Conservation (phyloP, 2,888 invertebrate species). For the Torymus texanus region DNA sequence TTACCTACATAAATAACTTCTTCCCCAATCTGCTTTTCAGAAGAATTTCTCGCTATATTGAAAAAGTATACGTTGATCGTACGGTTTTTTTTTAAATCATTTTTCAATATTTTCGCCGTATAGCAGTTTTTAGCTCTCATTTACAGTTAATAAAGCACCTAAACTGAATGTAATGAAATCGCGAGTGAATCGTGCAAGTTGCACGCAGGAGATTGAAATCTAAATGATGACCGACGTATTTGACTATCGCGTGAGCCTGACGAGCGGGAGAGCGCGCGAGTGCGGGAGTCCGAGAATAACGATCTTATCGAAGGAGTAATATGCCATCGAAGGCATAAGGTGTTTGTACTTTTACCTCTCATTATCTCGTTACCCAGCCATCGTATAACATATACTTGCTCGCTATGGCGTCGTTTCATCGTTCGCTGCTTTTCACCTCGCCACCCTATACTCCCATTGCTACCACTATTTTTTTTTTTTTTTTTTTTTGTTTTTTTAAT, state of each 20-base stretch:
- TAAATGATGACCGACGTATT: slow-evolving; percentile 60
- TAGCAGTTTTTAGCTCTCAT: too few relatives aligned
- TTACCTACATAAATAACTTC: slow-evolving; percentile 3
- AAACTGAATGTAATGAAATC: neutral
- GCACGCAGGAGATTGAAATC: slow-evolving; percentile 59
- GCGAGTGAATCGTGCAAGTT: neutral
- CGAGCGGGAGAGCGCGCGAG: slow-evolving; percentile 32
- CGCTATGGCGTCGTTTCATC: slow-evolving; percentile 27
- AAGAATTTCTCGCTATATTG: too few relatives aligned
- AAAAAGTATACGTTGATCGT: too few relatives aligned
- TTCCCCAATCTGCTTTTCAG: neutral
- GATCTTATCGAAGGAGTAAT: slow-evolving; percentile 64
- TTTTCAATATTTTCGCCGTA: too few relatives aligned
- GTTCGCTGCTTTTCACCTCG: neutral
- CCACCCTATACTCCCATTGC: too few relatives aligned
- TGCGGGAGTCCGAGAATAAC: slow-evolving; percentile 24
- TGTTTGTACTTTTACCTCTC: slow-evolving; percentile 63
- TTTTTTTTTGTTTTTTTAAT: too few relatives aligned
- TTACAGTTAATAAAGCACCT: too few relatives aligned
- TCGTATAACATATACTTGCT: slow-evolving; percentile 30
- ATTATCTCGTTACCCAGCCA: slow-evolving; percentile 65
- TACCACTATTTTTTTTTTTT: too few relatives aligned
- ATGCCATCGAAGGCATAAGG: slow-evolving; percentile 59
- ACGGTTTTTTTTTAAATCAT: too few relatives aligned
- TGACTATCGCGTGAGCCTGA: slow-evolving; percentile 62